phyloP scores from a whole-genome alignment of 2,113 vertebrate genomes.

The Haplochromis vanheusdeni region DNA sequence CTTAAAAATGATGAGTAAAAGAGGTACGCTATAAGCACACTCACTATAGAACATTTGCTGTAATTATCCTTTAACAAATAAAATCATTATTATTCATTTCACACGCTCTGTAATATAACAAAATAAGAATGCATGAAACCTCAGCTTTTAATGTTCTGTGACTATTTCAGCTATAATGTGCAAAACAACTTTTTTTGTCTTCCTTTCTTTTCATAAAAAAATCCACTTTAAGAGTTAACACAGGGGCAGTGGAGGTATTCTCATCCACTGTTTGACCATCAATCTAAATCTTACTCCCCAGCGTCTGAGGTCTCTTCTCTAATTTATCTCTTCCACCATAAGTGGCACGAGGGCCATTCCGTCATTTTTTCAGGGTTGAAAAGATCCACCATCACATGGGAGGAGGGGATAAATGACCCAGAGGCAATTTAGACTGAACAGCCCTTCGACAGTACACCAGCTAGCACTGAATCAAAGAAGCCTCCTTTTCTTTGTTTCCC shows the following conservation, averaged over 20 bases:
- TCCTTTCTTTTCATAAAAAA: background rate
- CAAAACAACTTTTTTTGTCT: background rate
- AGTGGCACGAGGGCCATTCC: background rate
- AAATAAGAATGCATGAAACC: background rate
- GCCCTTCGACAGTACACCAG: conserved; percentile 29
- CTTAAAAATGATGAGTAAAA: background rate
- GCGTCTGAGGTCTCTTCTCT: background rate
- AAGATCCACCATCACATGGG: conserved; percentile 29
- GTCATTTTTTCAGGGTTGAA: conserved; percentile 30
- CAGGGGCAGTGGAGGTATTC: background rate
- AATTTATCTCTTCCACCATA: conserved; percentile 1
- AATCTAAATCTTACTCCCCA: background rate
- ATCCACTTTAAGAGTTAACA: background rate
- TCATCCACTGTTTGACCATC: background rate
- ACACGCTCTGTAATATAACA: background rate
- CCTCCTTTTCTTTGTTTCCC: background rate
- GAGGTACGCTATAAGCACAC: background rate
- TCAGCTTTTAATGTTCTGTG: background rate
- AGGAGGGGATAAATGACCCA: conserved; percentile 13
- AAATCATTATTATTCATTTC: background rate
- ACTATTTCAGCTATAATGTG: background rate
- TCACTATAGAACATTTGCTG: background rate
- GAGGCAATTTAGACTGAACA: conserved; percentile 38
- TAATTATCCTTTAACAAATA: background rate
- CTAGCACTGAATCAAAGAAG: conserved; percentile 31